These are phyloP conservation scores for Corydoras maculifer DNA, from an alignment of 2,113 vertebrate species.

Conservation along the genomic window DNA sequence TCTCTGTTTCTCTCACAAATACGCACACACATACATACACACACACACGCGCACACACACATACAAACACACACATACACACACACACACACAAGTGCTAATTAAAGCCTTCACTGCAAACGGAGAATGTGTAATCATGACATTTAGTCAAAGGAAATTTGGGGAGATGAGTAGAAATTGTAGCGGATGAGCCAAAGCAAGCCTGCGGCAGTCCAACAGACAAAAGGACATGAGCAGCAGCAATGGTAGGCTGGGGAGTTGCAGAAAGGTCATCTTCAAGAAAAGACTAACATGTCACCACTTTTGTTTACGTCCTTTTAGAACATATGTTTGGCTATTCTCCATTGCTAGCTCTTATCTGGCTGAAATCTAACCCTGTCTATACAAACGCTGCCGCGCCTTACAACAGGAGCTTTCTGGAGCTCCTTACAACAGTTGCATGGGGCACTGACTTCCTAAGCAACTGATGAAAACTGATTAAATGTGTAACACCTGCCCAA, in stretches of 20 bases:
- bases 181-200: constrained; percentile 75
- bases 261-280: constrained; percentile 84
- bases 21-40: constrained; percentile 31
- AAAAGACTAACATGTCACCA: constrained; percentile 76
- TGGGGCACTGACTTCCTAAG: constrained; percentile 51
- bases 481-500: too few species aligned
- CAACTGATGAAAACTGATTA: too few species aligned
- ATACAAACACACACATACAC: constrained; percentile 41
- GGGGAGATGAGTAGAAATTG: constrained; percentile 84
- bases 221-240: constrained; percentile 78
- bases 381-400: constrained; percentile 23
- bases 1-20: background rate
- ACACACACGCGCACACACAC: constrained; percentile 28
- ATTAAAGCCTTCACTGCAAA: constrained; percentile 90
- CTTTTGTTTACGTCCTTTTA: constrained; percentile 66
- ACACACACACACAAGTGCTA: constrained; percentile 64
- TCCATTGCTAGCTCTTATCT: constrained; percentile 59
- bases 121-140: constrained; percentile 85
- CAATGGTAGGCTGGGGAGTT: constrained; percentile 62
- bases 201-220: constrained; percentile 77
- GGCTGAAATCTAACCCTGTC: constrained; percentile 61
- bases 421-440: constrained; percentile 55
- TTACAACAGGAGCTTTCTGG: too few species aligned
- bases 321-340: constrained; percentile 71
- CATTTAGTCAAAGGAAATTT: constrained; percentile 99